A percentile compares a stretch with the other conserved stretches of the same genome.
Conservation (phyloP, 2,888 invertebrate genomes). For the Eristalis arbustorum region DNA sequence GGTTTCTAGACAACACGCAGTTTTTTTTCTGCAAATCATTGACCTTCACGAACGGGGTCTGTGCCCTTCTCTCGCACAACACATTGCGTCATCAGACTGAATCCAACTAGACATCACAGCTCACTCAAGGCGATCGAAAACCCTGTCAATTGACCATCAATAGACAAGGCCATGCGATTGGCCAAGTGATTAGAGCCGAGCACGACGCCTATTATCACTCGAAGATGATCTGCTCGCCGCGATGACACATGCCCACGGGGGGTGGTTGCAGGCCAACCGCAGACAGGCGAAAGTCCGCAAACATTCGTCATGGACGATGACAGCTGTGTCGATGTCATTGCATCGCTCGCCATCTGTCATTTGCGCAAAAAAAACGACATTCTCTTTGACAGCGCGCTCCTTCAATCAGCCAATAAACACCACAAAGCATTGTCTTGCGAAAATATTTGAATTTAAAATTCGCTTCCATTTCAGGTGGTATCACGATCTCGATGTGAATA, state of each 20-base stretch:
- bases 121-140: neutral
- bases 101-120: neutral
- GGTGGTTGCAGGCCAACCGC: neutral
- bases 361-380: neutral
- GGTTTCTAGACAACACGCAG: neutral
- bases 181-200: neutral
- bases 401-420: neutral
- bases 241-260: too few relatives aligned
- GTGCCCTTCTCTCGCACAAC: neutral
- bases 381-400: neutral
- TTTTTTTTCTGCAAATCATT: neutral
- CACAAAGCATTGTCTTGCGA: constrained; percentile 29
- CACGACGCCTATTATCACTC: neutral
- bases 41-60: neutral
- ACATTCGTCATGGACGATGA: too few relatives aligned
- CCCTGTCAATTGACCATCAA: neutral
- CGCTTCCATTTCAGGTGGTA: constrained; percentile 27
- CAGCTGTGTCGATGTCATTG: neutral
- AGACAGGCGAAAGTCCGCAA: too few relatives aligned
- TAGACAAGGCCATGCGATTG: neutral
- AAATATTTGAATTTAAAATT: constrained; percentile 51
- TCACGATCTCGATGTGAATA: constrained; percentile 36
- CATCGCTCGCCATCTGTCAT: neutral
- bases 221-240: too few relatives aligned
- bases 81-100: neutral